Base-by-base conservation (phyloP, 2,888 invertebrate genomes). In the Atherix ibis region DNA sequence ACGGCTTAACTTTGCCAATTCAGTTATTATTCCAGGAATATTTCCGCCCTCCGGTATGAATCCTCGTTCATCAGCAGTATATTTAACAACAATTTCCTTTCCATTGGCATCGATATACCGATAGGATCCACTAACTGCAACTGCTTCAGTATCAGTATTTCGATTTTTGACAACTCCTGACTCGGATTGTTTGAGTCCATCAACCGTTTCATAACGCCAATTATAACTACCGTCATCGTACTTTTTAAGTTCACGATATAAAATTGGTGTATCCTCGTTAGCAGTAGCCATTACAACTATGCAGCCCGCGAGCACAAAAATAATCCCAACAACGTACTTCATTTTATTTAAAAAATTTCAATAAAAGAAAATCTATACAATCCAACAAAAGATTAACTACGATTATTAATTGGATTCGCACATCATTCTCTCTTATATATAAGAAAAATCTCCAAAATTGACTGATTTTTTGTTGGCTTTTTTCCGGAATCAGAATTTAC, bases 51-150 rank as follows among this genome's bases (percentile, higher is more conserved):
- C 41, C 9, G 55, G 46, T 27, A 48, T 39, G 39, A 53, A 55
- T 12, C 58, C 58, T 37, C 60, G 56, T 41, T 60, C 58, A 41
- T 62, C 63, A 17, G 64, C 60, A 10, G 53, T 53, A 44, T 64
- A 64, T n/a, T 48, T 45, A 31, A 62, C 48, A 2, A 48, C 45
- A 41, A 61, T 54, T 13, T 52, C 48, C 4, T 53, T 51, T 33
- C 62, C 62, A 37, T 63, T 62, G 5, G 63, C 59, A 5, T 58
- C 61, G 2, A 59, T 61, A 48, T 61, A 64, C 29, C 54, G 50
- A 46, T 51, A 62, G 26, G 54, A 57, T 24, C 64, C 64, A 41
- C 57, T 53, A 4, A 62, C 62, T 13, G 51, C 47, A 41, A 64
- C 56, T 25, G 48, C 49, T 43, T 57, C 60, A 5, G 44, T 43